Base-by-base conservation (phyloP, 2,797 vertebrate species). In the Cynodonichthys magdalenae region DNA sequence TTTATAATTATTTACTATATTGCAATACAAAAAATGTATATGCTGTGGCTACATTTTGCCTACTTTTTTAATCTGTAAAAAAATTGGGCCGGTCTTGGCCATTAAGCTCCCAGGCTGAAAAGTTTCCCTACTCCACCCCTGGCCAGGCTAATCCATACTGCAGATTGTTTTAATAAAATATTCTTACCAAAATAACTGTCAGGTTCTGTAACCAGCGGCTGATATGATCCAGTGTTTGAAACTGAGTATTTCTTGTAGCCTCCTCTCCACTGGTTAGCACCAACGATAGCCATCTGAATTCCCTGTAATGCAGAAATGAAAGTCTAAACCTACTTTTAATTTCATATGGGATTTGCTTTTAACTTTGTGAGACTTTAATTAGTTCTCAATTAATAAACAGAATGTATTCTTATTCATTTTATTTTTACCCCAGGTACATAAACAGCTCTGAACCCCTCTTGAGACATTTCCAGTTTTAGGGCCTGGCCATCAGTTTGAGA, bases 111-210 rank as follows among this genome's bases (percentile, higher is more conserved):
- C n/a, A n/a, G n/a, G n/a, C n/a, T n/a, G n/a, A n/a, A n/a, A n/a
- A n/a, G n/a, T n/a, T n/a, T n/a, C n/a, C n/a, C n/a, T n/a, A n/a
- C n/a, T n/a, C n/a, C n/a, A n/a, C n/a, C n/a, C n/a, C n/a, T n/a
- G n/a, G n/a, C n/a, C n/a, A n/a, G n/a, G n/a, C n/a, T n/a, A n/a
- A n/a, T n/a, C n/a, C n/a, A 39, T 39, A 12, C 36, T 39, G 3
- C 19, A n/a, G 11, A 10, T 5, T 28, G 2, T 39, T 6, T 28
- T 46, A n/a, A 0, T 39, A 4, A 10, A 0, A 44, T 44, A 20
- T 20, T 50, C 80, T 76, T 69, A 93, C 93, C 93, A 53, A 90
- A 63, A 53, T 94, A 94, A n/a, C 92, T 93, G 61, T 91, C 87
- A 18, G 70, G 1, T 3, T 71, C 46, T 3, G 77, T 64, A 6